Percentiles rank a stretch among this genome's conserved stretches.
Evolutionary conservation across 2,797 vertebrate species (phyloP).

Genomic region (Enteromius trimaculatus): DNA sequence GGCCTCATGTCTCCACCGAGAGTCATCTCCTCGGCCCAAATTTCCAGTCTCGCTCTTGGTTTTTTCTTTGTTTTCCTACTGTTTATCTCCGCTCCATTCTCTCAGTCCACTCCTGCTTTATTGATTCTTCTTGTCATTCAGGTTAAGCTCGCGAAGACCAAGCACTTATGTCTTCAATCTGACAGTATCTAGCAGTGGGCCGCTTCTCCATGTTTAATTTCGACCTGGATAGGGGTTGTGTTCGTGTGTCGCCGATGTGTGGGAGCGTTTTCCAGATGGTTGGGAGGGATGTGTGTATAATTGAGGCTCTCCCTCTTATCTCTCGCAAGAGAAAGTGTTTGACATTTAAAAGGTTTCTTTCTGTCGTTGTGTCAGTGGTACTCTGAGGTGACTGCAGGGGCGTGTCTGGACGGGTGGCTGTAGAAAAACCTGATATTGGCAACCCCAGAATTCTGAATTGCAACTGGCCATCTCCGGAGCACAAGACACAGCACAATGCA

Average conservation of each 20-base stretch:
- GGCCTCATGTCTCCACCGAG: slow-evolving; percentile 55
- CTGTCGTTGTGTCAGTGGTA: slow-evolving; percentile 35
- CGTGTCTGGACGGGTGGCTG: neutral
- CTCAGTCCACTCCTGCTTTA: slow-evolving; percentile 10
- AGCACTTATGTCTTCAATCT: slow-evolving; percentile 60
- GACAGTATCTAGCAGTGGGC: slow-evolving; percentile 55
- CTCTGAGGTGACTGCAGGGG: slow-evolving; percentile 6
- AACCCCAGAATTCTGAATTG: neutral
- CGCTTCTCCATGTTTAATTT: slow-evolving; percentile 58
- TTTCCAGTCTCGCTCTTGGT: neutral
- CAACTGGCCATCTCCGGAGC: neutral
- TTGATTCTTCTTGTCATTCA: slow-evolving; percentile 57
- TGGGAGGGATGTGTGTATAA: slow-evolving; percentile 49
- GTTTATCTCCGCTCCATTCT: slow-evolving; percentile 23
- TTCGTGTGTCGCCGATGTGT: slow-evolving; percentile 34
- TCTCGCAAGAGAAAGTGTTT: slow-evolving; percentile 69
- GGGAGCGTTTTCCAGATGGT: slow-evolving; percentile 46
- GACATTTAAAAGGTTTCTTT: slow-evolving; percentile 71
- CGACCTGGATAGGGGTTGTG: slow-evolving; percentile 22
- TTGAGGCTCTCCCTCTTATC: slow-evolving; percentile 67
- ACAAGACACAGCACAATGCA: neutral
- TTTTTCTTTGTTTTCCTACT: slow-evolving; percentile 1
- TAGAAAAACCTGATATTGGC: neutral
- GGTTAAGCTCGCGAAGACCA: slow-evolving; percentile 47
- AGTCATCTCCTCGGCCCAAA: slow-evolving; percentile 13